phyloP scores from a whole-genome alignment of 2,888 invertebrate genomes.

The Sussaba pulchella region DNA sequence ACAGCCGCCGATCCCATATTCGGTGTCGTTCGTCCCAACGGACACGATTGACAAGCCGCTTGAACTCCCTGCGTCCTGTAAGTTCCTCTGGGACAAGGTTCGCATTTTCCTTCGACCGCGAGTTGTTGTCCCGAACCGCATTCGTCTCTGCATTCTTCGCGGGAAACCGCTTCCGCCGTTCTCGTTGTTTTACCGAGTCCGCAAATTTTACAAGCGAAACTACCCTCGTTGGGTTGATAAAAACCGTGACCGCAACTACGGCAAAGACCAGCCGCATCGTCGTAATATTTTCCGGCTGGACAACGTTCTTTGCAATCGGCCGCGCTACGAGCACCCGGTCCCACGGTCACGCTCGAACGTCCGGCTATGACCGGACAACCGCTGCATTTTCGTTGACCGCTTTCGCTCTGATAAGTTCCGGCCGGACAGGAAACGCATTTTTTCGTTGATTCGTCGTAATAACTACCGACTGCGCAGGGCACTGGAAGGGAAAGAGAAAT shows the following conservation, averaged over 20 bases:
- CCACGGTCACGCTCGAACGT: slow-evolving; percentile 94
- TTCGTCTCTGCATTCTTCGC: slow-evolving; percentile 95
- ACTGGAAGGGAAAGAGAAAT: slow-evolving; percentile 85
- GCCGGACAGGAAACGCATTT: slow-evolving; percentile 93
- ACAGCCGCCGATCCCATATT: slow-evolving; percentile 92
- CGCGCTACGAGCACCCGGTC: slow-evolving; percentile 94
- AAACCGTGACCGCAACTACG: slow-evolving; percentile 97
- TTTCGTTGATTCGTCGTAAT: slow-evolving; percentile 90
- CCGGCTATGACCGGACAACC: slow-evolving; percentile 96
- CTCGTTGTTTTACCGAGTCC: slow-evolving; percentile 96
- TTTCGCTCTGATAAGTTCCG: slow-evolving; percentile 97
- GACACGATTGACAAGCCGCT: slow-evolving; percentile 95
- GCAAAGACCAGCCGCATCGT: slow-evolving; percentile 94
- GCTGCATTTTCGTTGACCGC: slow-evolving; percentile 95
- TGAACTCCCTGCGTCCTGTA: slow-evolving; percentile 95
- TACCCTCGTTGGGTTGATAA: slow-evolving; percentile 95
- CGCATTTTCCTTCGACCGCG: slow-evolving; percentile 95
- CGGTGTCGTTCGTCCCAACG: slow-evolving; percentile 95
- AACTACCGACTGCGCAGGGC: slow-evolving; percentile 96
- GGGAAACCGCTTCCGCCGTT: slow-evolving; percentile 94
- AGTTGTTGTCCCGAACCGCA: slow-evolving; percentile 94
- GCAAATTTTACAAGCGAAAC: slow-evolving; percentile 95
- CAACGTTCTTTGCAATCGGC: slow-evolving; percentile 97
- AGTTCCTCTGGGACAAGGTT: slow-evolving; percentile 95
- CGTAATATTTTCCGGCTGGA: slow-evolving; percentile 97